Evolutionary conservation across 2,113 vertebrate species (phyloP).

Genomic region (Sciurus niger): DNA sequence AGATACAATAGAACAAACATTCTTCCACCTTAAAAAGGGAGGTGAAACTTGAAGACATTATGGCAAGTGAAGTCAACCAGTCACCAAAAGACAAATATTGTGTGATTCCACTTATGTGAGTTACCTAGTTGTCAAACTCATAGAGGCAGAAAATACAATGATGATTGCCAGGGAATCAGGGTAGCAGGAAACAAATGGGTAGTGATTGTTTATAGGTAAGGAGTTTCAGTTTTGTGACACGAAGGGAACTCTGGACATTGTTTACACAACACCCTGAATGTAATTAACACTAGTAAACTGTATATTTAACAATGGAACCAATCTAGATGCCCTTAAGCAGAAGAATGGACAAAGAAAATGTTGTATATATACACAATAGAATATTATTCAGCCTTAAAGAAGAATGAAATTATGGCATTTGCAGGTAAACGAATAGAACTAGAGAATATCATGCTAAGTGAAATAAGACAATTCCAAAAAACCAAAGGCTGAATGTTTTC

Average conservation of each 20-base stretch:
- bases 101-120: background rate
- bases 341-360: no score
- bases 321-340: no score
- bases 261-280: background rate
- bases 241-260: background rate
- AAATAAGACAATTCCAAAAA: no score
- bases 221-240: background rate
- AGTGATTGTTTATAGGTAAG: background rate
- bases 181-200: background rate
- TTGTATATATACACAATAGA: no score
- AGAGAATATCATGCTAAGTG: no score
- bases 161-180: background rate
- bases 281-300: background rate
- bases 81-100: background rate
- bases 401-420: no score
- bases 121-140: background rate
- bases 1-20: background rate
- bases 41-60: background rate
- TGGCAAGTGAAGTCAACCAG: background rate
- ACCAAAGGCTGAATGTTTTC: no score
- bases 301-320: background rate
- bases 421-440: no score
- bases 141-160: background rate
- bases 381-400: no score
- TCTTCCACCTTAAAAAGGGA: constrained; percentile 2